Evolutionary conservation across 2,888 invertebrate genomes (phyloP).

Genomic region (Coelinius sp.): DNA sequence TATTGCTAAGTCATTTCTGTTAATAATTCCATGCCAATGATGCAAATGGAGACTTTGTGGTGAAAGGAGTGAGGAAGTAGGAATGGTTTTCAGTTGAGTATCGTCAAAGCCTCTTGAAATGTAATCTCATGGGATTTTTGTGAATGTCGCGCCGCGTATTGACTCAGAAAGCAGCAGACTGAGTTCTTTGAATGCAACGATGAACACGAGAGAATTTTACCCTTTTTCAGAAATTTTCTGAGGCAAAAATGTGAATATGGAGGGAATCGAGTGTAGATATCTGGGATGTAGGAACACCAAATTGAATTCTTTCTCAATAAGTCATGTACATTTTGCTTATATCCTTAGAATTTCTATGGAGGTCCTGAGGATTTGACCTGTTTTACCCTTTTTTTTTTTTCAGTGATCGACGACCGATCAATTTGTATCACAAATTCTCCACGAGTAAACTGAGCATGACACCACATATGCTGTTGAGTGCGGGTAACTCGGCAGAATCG

Average conservation of each 20-base stretch:
- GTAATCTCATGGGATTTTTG: constrained; percentile 13
- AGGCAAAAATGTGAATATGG: too few relatives aligned
- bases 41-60: neutral
- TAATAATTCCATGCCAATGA: neutral
- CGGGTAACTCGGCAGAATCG: constrained; percentile 11
- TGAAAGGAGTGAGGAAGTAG: neutral
- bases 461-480: neutral
- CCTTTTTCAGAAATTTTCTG: too few relatives aligned
- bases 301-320: too few relatives aligned
- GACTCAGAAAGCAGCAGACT: neutral
- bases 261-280: too few relatives aligned
- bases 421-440: neutral
- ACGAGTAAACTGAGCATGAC: neutral
- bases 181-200: constrained; percentile 1
- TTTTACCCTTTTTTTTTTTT: neutral
- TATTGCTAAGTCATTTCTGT: neutral
- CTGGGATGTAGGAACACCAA: too few relatives aligned
- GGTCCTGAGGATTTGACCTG: too few relatives aligned
- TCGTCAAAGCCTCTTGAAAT: constrained; percentile 10
- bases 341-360: too few relatives aligned
- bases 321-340: too few relatives aligned
- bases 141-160: neutral
- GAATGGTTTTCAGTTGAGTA: neutral
- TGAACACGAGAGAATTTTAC: neutral
- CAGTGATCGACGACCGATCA: neutral